phyloP scores from a whole-genome alignment of 1,140 invertebrate species.

The Aphis gossypii region DNA sequence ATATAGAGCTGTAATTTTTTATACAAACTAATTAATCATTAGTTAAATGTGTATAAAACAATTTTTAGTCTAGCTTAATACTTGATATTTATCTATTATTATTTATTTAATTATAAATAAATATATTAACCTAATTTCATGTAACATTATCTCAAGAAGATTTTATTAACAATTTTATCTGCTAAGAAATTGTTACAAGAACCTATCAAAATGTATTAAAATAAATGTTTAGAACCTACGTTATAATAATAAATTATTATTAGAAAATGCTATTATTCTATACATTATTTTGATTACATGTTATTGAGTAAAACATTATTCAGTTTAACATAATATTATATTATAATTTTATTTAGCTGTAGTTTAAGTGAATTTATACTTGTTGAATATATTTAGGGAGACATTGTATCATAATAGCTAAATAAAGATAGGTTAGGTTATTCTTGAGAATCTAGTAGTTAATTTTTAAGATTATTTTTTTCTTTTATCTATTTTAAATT shows the following conservation, averaged over 20 bases:
- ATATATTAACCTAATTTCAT: background rate
- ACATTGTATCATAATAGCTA: background rate
- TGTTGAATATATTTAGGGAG: background rate
- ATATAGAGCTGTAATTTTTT: conserved; percentile 62
- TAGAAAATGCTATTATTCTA: too few species aligned
- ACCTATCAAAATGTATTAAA: background rate
- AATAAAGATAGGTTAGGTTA: background rate
- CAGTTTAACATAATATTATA: background rate
- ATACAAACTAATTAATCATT: conserved; percentile 58
- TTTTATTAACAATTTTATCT: background rate
- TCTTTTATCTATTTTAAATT: background rate
- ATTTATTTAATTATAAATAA: background rate
- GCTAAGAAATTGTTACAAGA: background rate
- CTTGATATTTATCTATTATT: background rate
- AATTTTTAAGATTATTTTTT: background rate
- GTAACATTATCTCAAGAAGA: background rate
- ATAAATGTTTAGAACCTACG: too few species aligned
- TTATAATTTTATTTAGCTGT: background rate
- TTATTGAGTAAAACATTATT: background rate
- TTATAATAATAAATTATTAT: too few species aligned
- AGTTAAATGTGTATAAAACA: background rate
- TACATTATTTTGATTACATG: too few species aligned
- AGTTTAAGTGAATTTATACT: background rate
- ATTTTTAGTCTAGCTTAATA: background rate
- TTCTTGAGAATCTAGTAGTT: background rate